Evolutionary conservation across 2,888 invertebrate species (phyloP).

Genomic region (Pseudoips prasinana): DNA sequence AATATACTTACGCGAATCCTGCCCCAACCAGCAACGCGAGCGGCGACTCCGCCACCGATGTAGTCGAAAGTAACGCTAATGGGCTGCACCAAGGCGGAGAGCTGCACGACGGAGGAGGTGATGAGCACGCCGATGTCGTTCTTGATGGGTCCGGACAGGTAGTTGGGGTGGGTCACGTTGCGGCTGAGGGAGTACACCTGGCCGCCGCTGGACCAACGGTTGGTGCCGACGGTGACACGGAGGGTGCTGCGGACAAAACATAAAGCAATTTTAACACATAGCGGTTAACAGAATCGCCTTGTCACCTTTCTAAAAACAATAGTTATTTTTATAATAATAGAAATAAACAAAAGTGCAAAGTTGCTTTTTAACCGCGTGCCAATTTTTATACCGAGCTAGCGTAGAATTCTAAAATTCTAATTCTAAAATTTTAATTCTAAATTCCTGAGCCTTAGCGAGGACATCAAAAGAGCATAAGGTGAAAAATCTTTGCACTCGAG

Average conservation of each 20-base stretch:
- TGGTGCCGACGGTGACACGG: slow-evolving; percentile 53
- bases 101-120: slow-evolving; percentile 27
- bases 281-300: too few relatives aligned
- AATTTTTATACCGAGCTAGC: too few relatives aligned
- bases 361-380: too few relatives aligned
- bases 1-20: slow-evolving; percentile 44
- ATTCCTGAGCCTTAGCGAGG: too few relatives aligned
- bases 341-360: too few relatives aligned
- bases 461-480: too few relatives aligned
- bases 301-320: too few relatives aligned
- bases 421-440: too few relatives aligned
- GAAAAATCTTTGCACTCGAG: too few relatives aligned
- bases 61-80: slow-evolving; percentile 33
- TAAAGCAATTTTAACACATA: too few relatives aligned
- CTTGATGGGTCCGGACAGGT: slow-evolving; percentile 47
- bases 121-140: slow-evolving; percentile 57
- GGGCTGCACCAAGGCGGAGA: slow-evolving; percentile 18
- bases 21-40: slow-evolving; percentile 59
- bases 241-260: slow-evolving; percentile 49
- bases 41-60: slow-evolving; percentile 28
- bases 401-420: too few relatives aligned
- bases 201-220: slow-evolving; percentile 56
- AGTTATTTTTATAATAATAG: too few relatives aligned
- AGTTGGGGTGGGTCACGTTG: slow-evolving; percentile 56
- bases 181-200: slow-evolving; percentile 37